Conservation (phyloP, 2,797 vertebrate genomes). For the Ctenochaetus hawaiiensis region DNA sequence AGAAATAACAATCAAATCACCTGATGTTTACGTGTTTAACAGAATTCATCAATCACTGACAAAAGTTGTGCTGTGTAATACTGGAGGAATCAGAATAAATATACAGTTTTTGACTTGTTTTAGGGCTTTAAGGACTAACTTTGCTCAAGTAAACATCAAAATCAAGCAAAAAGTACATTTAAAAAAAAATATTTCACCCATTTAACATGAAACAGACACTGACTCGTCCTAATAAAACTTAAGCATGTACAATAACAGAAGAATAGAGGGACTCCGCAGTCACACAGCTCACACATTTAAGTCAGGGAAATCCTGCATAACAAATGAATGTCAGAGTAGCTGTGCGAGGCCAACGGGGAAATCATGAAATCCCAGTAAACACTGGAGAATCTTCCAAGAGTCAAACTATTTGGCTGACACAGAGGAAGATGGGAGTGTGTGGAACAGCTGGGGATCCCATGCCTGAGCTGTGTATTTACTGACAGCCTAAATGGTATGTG, state of each 20-base stretch:
- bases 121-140: not conserved
- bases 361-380: conserved; percentile 55
- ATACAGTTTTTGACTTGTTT: not conserved
- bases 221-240: not conserved
- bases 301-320: conserved; percentile 9
- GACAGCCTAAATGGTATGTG: conserved; percentile 64
- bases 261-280: not conserved
- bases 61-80: not conserved
- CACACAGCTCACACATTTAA: conserved; percentile 1
- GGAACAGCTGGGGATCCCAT: conserved; percentile 48
- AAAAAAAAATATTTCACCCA: not conserved
- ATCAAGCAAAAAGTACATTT: not conserved
- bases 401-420: conserved; percentile 49
- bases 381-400: conserved; percentile 48
- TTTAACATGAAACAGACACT: not conserved
- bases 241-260: not conserved
- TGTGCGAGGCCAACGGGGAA: conserved; percentile 22
- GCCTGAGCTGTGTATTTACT: conserved; percentile 61
- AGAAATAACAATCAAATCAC: not conserved
- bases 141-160: not conserved
- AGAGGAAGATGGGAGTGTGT: conserved; percentile 29
- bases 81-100: no score
- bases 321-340: not conserved
- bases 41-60: not conserved
- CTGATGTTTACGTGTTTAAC: not conserved